Base-by-base conservation (phyloP, 2,113 vertebrate genomes). In the Passer montanus region DNA sequence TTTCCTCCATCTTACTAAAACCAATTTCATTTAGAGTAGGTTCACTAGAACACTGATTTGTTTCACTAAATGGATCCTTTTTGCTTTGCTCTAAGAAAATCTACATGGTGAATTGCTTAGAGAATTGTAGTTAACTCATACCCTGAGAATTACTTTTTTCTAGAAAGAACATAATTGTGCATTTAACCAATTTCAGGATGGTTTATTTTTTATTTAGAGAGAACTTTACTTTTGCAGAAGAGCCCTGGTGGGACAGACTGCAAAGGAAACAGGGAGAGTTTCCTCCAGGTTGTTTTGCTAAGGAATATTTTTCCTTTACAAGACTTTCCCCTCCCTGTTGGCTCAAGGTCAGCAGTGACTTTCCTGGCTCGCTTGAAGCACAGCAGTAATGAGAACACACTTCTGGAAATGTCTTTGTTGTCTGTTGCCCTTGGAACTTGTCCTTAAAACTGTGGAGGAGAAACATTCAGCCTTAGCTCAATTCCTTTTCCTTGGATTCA, bases 341-440 rank as follows among this genome's bases (percentile, higher is more conserved):
- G 90, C 92, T 90, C 64, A 70, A 90, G 64, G 90, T 93, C 93
- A 90, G 79, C 75, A 77, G 64, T 68, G 83, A 86, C 93, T 95
- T 94, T 91, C 85, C 82, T 95, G 96, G 92, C 92, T 88, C 4
- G 4, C 76, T 86, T 37, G 79, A 70, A 91, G 82, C 27, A 17
- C 70, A 55, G 91, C 75, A 74, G 62, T 73, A 91, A 95, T 39
- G 84, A 90, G 87, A 95, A 79, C 87, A 94, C 70, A 39, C 50
- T 93, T 85, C 68, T 95, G 84, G 67, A 95, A 94, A 91, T 64
- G 52, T 70, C 90, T 89, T 89, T 93, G 58, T 89, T 75, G 84
- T 74, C 82, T 90, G 72, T 90, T 93, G 75, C 64, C 85, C 76
- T 90, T 94, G 92, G 87, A 96, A 80, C 67, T 22, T 15, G 70